Conservation (phyloP, 2,797 vertebrate species). For the Aratinga solstitialis region DNA sequence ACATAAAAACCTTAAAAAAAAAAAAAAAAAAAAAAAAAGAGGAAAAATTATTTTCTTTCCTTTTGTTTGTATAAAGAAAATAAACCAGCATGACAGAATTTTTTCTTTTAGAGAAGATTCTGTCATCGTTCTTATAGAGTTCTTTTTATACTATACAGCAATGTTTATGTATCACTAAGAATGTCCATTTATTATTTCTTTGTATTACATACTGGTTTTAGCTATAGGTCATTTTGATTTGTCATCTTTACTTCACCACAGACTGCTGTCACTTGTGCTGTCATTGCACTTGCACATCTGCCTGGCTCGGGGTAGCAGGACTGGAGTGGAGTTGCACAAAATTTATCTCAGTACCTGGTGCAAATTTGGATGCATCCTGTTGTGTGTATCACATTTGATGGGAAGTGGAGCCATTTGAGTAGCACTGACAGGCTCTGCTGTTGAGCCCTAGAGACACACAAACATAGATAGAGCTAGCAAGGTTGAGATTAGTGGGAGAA, state of each 20-base stretch:
- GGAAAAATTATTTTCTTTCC: background rate
- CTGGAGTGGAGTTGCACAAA: background rate
- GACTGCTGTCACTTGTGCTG: background rate
- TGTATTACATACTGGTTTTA: rapidly evolving
- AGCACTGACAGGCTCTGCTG: background rate
- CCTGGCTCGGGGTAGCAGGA: background rate
- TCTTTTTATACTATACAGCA: background rate
- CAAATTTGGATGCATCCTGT: rapidly evolving
- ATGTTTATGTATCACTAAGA: no score
- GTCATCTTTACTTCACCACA: background rate
- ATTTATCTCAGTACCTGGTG: rapidly evolving
- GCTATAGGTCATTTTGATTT: background rate
- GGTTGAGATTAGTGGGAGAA: background rate
- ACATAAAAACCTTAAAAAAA: background rate
- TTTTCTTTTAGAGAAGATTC: background rate
- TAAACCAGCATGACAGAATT: background rate
- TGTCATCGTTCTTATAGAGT: rapidly evolving
- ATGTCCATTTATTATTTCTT: background rate
- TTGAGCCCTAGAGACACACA: background rate
- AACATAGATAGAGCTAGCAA: rapidly evolving
- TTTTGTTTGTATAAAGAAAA: background rate
- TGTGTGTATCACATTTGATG: rapidly evolving
- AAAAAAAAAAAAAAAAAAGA: background rate
- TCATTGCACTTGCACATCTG: background rate
- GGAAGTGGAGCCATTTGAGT: rapidly evolving